phyloP scores from a whole-genome alignment of 2,113 vertebrate genomes.

The Pipa parva region DNA sequence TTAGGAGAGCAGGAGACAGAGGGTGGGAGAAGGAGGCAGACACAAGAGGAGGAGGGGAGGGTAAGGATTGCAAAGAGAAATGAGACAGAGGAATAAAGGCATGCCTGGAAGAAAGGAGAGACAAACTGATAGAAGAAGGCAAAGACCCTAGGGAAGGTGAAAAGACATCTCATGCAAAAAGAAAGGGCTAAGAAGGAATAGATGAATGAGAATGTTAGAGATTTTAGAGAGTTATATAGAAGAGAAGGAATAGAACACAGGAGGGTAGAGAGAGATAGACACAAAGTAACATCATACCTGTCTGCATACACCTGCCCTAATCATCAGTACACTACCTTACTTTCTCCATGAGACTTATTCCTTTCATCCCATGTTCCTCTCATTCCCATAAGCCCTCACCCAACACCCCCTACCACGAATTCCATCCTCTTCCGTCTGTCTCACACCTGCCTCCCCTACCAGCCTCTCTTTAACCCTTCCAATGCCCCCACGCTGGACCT shows the following conservation, averaged over 20 bases:
- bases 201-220: neutral
- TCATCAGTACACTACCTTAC: neutral
- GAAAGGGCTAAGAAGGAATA: too few relatives aligned
- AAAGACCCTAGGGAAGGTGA: neutral
- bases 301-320: neutral
- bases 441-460: neutral
- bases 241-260: neutral
- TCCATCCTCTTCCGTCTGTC: neutral
- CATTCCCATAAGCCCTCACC: neutral
- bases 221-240: neutral
- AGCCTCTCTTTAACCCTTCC: neutral
- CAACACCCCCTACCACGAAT: neutral
- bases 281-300: neutral
- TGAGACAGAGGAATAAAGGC: conserved; percentile 17
- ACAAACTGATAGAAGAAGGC: conserved; percentile 7
- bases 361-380: neutral
- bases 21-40: conserved; percentile 20
- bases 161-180: neutral
- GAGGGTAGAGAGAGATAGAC: neutral
- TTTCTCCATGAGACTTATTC: neutral
- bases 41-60: conserved; percentile 22
- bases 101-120: conserved; percentile 14
- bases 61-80: conserved; percentile 11
- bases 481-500: neutral
- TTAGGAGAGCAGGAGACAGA: conserved; percentile 28